These are phyloP conservation scores for Neodiprion virginianus DNA, from an alignment of 1,140 invertebrate species.

Conservation along the genomic window DNA sequence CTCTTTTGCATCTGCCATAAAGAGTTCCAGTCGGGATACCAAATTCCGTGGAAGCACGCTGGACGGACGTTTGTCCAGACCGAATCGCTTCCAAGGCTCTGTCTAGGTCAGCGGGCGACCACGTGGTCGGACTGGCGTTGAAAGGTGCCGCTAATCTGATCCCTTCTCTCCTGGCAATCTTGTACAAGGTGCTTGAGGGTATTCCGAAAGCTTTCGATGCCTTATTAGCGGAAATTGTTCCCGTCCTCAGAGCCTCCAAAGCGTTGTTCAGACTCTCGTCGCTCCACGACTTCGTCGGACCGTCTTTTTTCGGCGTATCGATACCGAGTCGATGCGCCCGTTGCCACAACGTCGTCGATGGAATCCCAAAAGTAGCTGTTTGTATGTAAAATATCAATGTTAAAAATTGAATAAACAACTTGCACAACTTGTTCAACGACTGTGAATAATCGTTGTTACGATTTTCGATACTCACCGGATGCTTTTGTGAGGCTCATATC, in stretches of 20 bases:
- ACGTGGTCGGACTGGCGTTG: conserved; percentile 89
- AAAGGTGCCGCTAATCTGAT: conserved; percentile 86
- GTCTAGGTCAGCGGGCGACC: conserved; percentile 83
- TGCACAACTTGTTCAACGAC: neutral
- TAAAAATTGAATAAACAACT: neutral
- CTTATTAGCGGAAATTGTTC: conserved; percentile 87
- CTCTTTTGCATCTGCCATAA: conserved; percentile 85
- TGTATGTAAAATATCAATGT: conserved; percentile 51
- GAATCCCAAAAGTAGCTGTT: conserved; percentile 84
- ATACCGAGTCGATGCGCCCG: conserved; percentile 84
- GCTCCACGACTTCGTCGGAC: conserved; percentile 85
- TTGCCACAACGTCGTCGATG: conserved; percentile 90
- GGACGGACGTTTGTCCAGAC: conserved; percentile 82
- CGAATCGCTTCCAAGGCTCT: conserved; percentile 84
- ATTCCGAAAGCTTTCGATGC: conserved; percentile 91
- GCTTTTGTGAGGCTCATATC: conserved; percentile 88
- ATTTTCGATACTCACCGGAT: conserved; percentile 43
- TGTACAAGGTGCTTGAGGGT: conserved; percentile 87
- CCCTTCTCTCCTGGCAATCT: conserved; percentile 87
- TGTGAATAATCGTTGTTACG: neutral
- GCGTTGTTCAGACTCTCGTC: conserved; percentile 83
- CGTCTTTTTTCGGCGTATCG: conserved; percentile 89
- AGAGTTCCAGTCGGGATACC: conserved; percentile 87
- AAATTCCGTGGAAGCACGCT: conserved; percentile 82
- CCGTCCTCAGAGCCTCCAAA: conserved; percentile 79